Conservation (phyloP, 2,113 vertebrate species). For the Speoplatyrhinus poulsoni region DNA sequence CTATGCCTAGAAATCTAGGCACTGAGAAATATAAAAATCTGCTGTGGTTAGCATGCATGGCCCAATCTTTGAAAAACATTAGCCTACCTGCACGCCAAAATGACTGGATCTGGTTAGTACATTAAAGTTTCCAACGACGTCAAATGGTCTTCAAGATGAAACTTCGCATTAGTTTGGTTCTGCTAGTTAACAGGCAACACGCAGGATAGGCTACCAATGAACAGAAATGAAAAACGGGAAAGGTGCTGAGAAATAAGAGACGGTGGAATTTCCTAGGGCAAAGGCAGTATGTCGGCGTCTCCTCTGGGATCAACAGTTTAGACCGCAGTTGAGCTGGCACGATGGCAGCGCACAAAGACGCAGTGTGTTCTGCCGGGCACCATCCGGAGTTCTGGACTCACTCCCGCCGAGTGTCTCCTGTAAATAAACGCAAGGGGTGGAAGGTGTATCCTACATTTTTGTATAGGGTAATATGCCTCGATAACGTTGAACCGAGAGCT, state of each 20-base stretch:
- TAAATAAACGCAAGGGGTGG: constrained; percentile 35
- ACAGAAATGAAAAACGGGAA: constrained; percentile 7
- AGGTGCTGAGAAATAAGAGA: constrained; percentile 54
- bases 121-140: not conserved
- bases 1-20: not conserved
- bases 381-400: constrained; percentile 17
- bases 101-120: not conserved
- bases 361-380: constrained; percentile 61
- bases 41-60: not conserved
- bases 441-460: too few species aligned
- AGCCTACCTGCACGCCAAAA: not conserved
- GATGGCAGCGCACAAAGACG: constrained; percentile 70
- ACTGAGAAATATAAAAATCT: not conserved
- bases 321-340: constrained; percentile 48
- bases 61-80: not conserved
- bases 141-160: not conserved
- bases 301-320: constrained; percentile 40
- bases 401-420: constrained; percentile 14
- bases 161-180: not conserved
- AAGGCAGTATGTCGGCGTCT: constrained; percentile 30
- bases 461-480: too few species aligned
- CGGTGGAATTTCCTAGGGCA: constrained; percentile 59
- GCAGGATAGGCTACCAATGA: constrained; percentile 1
- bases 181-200: not conserved
- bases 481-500: too few species aligned